Evolutionary conservation across 64 coral and sea anemone species (phyloP).

Genomic region (Montipora capricornis): DNA sequence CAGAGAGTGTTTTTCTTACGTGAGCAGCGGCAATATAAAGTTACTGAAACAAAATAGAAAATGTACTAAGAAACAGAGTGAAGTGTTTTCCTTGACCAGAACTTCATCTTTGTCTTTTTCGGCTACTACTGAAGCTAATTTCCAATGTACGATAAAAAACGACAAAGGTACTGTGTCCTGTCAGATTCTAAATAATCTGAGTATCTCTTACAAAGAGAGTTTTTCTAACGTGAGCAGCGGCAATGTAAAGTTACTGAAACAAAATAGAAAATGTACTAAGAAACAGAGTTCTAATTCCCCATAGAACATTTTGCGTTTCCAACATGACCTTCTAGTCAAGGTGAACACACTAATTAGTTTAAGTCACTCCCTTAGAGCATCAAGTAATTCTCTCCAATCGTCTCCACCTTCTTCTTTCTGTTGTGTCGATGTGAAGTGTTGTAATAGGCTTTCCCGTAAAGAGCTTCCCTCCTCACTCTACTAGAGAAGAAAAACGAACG

Average conservation of each 20-base stretch:
- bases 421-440: constrained; percentile 12
- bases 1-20: too few species aligned
- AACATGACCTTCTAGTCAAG: too few species aligned
- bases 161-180: neutral
- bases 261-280: too few species aligned
- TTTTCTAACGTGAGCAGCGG: too few species aligned
- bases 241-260: too few species aligned
- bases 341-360: neutral
- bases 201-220: too few species aligned
- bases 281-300: too few species aligned
- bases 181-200: neutral
- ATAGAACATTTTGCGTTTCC: too few species aligned
- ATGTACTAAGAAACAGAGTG: too few species aligned
- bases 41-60: too few species aligned
- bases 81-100: neutral
- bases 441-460: constrained; percentile 22
- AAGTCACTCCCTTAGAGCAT: constrained; percentile 33
- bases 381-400: constrained; percentile 29
- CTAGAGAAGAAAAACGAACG: constrained; percentile 13
- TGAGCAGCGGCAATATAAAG: too few species aligned
- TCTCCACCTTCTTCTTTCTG: neutral
- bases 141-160: neutral
- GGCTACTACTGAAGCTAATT: neutral
- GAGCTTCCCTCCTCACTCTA: neutral
- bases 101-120: neutral